phyloP scores from a whole-genome alignment of 2,888 invertebrate species.

The Cylloceria caligata region DNA sequence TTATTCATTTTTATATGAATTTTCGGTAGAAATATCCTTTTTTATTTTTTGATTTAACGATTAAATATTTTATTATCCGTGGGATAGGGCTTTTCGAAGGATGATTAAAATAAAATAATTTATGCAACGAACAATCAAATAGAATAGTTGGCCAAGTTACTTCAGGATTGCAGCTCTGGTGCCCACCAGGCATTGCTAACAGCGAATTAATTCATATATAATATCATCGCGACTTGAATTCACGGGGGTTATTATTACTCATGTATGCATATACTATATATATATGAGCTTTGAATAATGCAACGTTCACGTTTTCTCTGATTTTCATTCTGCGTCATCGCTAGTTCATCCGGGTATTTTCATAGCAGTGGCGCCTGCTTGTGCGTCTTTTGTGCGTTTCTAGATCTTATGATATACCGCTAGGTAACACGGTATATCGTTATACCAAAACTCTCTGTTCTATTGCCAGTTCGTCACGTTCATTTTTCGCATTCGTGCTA shows the following conservation, averaged over 20 bases:
- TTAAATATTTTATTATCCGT: too few species aligned
- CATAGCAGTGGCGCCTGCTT: constrained; percentile 17
- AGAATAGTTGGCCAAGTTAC: too few species aligned
- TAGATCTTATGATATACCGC: background rate
- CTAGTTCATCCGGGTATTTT: constrained; percentile 34
- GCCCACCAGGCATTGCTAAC: background rate
- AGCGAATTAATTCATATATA: background rate
- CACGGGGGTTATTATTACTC: constrained; percentile 33
- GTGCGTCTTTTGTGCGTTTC: constrained; percentile 1
- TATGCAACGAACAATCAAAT: too few species aligned
- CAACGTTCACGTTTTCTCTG: constrained; percentile 31
- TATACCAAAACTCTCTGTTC: constrained; percentile 6
- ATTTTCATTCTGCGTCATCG: constrained; percentile 29
- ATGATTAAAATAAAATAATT: too few species aligned
- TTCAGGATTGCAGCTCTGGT: background rate
- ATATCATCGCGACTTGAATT: constrained; percentile 15
- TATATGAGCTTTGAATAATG: constrained; percentile 24
- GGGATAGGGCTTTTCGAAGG: too few species aligned
- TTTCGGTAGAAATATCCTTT: too few species aligned
- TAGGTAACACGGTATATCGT: constrained; percentile 3
- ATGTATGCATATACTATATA: background rate
- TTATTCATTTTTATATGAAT: too few species aligned
- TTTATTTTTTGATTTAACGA: too few species aligned
- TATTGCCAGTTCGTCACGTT: constrained; percentile 38
- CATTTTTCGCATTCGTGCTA: constrained; percentile 10